Evolutionary conservation across 2,113 vertebrate species (phyloP).

Genomic region (Chloroceryle aenea): DNA sequence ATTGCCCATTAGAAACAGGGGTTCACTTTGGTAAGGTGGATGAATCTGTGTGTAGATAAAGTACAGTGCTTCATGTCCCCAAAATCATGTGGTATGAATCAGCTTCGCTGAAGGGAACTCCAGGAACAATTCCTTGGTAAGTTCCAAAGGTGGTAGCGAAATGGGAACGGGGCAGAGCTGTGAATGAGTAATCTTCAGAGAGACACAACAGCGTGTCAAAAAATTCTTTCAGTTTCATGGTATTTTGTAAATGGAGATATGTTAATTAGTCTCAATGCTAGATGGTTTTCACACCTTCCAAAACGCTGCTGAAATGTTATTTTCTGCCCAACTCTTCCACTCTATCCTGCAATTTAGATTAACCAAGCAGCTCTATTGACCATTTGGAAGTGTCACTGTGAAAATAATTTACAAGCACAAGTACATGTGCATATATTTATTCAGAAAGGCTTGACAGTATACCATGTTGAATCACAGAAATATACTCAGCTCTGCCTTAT

Average conservation of each 20-base stretch:
- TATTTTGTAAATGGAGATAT: not conserved
- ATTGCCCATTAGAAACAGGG: not conserved
- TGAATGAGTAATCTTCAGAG: not conserved
- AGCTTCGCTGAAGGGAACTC: not conserved
- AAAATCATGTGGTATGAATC: too few relatives aligned
- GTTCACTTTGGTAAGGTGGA: not conserved
- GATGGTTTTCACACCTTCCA: not conserved
- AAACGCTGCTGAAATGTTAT: not conserved
- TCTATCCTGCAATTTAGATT: not conserved
- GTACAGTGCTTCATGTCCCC: rapidly evolving
- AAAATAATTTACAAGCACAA: not conserved
- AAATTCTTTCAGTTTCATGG: not conserved
- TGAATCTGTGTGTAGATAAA: not conserved
- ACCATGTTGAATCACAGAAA: not conserved
- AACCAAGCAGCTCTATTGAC: not conserved
- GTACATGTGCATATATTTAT: not conserved
- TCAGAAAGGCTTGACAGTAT: not conserved
- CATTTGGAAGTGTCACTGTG: not conserved
- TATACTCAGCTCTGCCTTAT: not conserved
- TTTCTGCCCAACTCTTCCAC: not conserved
- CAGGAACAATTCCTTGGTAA: not conserved
- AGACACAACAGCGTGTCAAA: not conserved
- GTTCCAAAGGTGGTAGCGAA: not conserved
- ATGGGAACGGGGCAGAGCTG: not conserved
- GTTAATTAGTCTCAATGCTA: not conserved